Base-by-base conservation (phyloP, 2,888 invertebrate species). In the Nephrocerus scutellatus region DNA sequence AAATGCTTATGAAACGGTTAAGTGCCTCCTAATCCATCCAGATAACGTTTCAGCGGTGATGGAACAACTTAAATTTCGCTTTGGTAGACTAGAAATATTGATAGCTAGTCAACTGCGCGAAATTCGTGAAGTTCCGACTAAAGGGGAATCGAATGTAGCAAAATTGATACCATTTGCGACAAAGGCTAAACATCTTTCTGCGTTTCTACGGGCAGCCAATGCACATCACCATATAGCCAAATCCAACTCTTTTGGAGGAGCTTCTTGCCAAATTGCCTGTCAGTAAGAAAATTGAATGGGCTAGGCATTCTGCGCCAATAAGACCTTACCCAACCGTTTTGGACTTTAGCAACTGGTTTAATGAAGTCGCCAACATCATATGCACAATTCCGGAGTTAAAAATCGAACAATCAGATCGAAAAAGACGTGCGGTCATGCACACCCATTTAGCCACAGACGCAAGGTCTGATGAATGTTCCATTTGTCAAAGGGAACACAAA, bases 1-100 rank as follows among this genome's bases (percentile, higher is more conserved):
- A 12, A 24, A 30, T 14, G 44, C 43, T 8, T 23, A 32, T 16
- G 43, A 40, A 26, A 22, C 31, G 7, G 44, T 47, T 4, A 33
- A 39, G 19, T 41, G 43, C 2, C 24, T 43, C 7, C 33, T 47
- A 5, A 47, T 47, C 6, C 38, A 39, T 30, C 47, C 44, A 10
- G 31, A 44, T 10, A 41, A 42, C n/a, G n/a, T n/a, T n/a, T n/a
- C n/a, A n/a, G n/a, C n/a, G n/a, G n/a, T 25, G 40, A 22, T 41
- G 8, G 36, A 41, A 10, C 35, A 41, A 25, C 23, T 42, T 4
- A 18, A 37, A 5, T 38, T 46, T 32, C 37, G 36, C 8, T 46
- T 41, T 32, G 41, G 43, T 20, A 31, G 40, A 3, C 30, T 31
- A 6, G 42, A 43, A 10, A 18, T 33, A 29, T 39, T 3, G 30